phyloP scores from a whole-genome alignment of 92 coral and sea anemone genomes.

The Muricea muricata region DNA sequence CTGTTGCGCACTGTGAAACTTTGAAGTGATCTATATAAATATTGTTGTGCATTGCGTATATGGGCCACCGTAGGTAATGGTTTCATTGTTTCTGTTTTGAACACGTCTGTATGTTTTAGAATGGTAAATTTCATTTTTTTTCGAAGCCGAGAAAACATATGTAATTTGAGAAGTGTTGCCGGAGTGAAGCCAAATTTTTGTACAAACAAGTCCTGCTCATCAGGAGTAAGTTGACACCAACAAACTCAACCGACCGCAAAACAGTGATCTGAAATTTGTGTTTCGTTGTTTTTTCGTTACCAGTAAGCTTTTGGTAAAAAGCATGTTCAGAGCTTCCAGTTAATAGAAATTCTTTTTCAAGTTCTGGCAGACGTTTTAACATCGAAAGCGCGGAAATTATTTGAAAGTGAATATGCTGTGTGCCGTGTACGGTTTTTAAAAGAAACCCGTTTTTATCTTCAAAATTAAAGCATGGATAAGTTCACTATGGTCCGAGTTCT shows the following conservation, averaged over 20 bases:
- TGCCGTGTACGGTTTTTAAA: constrained; percentile 53
- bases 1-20: constrained; percentile 1
- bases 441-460: constrained; percentile 65
- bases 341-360: constrained; percentile 36
- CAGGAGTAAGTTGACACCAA: not conserved
- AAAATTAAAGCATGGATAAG: constrained; percentile 59
- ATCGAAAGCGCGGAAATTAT: constrained; percentile 59
- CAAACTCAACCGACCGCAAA: not conserved
- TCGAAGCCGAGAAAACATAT: not conserved
- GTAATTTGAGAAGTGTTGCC: not conserved
- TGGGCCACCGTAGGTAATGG: constrained; percentile 14
- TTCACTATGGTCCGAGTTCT: constrained; percentile 62
- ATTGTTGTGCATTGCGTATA: not conserved
- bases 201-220: not conserved
- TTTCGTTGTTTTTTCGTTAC: not conserved
- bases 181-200: not conserved
- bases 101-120: not conserved
- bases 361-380: constrained; percentile 52
- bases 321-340: constrained; percentile 1
- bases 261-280: not conserved
- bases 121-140: not conserved
- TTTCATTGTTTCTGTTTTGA: not conserved
- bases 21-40: constrained; percentile 22
- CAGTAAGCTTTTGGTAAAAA: constrained; percentile 52
- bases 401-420: constrained; percentile 56